A percentile compares a stretch with the other conserved stretches of the same genome.
Evolutionary conservation across 1,140 invertebrate species (phyloP).

Genomic region (Drosophila burlai): DNA sequence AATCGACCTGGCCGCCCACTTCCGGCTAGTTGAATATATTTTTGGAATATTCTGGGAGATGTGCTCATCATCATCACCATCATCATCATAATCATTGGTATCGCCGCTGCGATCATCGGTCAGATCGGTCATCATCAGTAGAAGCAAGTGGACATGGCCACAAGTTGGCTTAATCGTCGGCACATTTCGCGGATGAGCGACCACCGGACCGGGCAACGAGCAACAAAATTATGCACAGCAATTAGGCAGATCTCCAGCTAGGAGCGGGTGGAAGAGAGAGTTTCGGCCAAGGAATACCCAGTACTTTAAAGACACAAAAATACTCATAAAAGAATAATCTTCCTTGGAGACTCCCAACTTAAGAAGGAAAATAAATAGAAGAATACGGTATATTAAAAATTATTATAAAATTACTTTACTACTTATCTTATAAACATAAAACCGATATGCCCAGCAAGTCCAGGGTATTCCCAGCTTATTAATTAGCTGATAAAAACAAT

Average conservation of each 20-base stretch:
- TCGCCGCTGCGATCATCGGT: conserved; percentile 5
- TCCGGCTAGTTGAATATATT: conserved; percentile 20
- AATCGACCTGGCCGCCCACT: conserved; percentile 37
- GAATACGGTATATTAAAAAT: too few species aligned
- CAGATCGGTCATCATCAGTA: conserved; percentile 6
- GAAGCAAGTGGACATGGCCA: conserved; percentile 3
- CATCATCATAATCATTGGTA: not conserved
- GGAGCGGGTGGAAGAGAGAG: not conserved
- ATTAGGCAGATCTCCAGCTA: conserved; percentile 5
- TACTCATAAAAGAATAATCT: too few species aligned
- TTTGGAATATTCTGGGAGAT: conserved; percentile 17
- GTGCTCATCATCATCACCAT: conserved; percentile 25
- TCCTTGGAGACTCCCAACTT: too few species aligned
- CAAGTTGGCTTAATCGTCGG: conserved; percentile 6
- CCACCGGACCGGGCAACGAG: not conserved
- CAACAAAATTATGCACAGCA: conserved; percentile 15
- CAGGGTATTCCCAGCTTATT: conserved; percentile 30
- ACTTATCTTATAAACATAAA: not conserved
- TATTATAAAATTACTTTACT: too few species aligned
- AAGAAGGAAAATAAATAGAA: too few species aligned
- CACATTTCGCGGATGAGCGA: conserved; percentile 38
- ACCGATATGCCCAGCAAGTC: not conserved
- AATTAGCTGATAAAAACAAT: conserved; percentile 53
- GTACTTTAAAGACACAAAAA: too few species aligned
- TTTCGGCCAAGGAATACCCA: not conserved